Evolutionary conservation across 2,113 vertebrate species (phyloP).

Genomic region (Otocyon megalotis): DNA sequence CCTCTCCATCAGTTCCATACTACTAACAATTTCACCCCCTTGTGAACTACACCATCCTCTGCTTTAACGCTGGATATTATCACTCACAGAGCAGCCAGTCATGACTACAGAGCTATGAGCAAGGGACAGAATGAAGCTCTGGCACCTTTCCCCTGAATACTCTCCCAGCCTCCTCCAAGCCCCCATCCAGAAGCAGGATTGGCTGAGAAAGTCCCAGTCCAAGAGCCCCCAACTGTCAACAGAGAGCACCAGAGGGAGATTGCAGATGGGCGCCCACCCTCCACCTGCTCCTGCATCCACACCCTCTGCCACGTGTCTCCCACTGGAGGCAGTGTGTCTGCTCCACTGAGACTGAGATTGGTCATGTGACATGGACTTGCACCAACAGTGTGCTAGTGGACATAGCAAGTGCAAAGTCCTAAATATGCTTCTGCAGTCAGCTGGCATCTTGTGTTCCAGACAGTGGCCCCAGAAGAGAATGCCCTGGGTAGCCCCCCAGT

Average conservation of each 20-base stretch:
- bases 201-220: background rate
- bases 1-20: background rate
- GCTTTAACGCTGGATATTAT: too few relatives aligned
- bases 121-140: background rate
- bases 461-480: background rate
- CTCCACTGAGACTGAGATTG: background rate
- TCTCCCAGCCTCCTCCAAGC: background rate
- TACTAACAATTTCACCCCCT: background rate
- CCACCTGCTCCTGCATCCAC: too few relatives aligned
- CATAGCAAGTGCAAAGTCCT: background rate
- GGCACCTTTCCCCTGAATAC: background rate
- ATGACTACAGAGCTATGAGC: rapidly evolving
- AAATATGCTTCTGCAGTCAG: background rate
- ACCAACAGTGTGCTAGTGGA: too few relatives aligned
- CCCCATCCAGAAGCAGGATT: background rate
- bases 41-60: background rate
- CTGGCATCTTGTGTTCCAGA: background rate
- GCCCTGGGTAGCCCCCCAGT: background rate
- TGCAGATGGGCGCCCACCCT: background rate
- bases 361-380: background rate
- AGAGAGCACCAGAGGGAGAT: background rate
- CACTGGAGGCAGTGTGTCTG: background rate
- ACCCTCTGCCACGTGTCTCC: background rate
- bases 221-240: background rate
- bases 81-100: background rate